phyloP scores from a whole-genome alignment of 2,888 invertebrate genomes.

The Pristionchus exspectatus region DNA sequence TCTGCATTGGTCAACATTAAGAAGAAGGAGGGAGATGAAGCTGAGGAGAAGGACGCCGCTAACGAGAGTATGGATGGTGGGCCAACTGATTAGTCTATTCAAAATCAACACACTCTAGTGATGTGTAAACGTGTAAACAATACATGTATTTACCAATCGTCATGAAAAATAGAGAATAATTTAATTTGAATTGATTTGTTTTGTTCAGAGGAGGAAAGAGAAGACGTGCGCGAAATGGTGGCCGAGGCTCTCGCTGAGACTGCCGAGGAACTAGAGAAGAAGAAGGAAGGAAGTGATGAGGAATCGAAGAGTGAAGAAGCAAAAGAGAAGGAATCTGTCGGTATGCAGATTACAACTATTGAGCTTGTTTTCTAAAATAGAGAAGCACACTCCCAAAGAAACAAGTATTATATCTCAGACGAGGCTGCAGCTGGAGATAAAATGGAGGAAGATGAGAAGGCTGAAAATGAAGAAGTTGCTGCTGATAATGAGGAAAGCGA shows the following conservation, averaged over 20 bases:
- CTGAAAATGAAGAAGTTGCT: background rate
- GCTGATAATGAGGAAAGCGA: background rate
- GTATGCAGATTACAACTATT: background rate
- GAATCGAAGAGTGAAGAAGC: background rate
- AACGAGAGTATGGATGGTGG: constrained; percentile 51
- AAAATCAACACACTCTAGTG: background rate
- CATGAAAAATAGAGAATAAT: background rate
- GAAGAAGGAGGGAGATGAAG: background rate
- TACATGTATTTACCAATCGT: too few relatives aligned
- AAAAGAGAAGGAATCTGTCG: constrained; percentile 17
- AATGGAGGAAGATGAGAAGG: constrained; percentile 16
- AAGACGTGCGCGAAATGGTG: constrained; percentile 51
- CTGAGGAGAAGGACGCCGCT: constrained; percentile 7
- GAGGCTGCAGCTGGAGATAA: background rate
- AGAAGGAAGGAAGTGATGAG: constrained; percentile 34
- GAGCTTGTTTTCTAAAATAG: background rate
- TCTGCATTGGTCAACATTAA: background rate
- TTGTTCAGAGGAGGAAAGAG: constrained; percentile 34
- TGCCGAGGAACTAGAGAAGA: constrained; percentile 39
- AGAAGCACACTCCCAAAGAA: background rate
- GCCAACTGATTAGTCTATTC: background rate
- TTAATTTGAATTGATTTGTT: background rate
- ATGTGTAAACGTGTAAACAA: background rate
- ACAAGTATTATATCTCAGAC: background rate
- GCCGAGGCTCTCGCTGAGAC: constrained; percentile 49